Percentiles rank a stretch among this genome's conserved stretches.
These are phyloP conservation scores for Diacarnus erythraeanus DNA, from an alignment of 37 sponge, comb jelly and placozoan species.

Conservation along the genomic window DNA sequence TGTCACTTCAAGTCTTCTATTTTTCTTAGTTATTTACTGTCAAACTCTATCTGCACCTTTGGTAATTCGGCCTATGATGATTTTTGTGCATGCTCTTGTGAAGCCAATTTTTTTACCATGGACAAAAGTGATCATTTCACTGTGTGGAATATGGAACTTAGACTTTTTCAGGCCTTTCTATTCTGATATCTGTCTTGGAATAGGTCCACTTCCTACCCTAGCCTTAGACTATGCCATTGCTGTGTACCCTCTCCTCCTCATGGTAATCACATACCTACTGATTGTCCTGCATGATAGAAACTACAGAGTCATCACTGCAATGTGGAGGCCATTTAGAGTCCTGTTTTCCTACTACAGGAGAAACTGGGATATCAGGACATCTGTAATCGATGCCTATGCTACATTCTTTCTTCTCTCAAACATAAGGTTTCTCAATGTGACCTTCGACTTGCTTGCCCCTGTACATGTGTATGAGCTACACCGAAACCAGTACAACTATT, in stretches of 20 bases:
- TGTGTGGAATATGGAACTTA: slow-evolving; percentile 38
- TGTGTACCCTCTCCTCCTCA: slow-evolving; percentile 18
- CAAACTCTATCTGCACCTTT: slow-evolving; percentile 27
- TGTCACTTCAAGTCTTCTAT: slow-evolving; percentile 32
- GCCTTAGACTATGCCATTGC: slow-evolving; percentile 31
- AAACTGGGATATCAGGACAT: slow-evolving; percentile 34
- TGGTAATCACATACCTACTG: slow-evolving; percentile 7
- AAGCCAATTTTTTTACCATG: too few species aligned
- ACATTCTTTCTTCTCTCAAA: slow-evolving; percentile 64
- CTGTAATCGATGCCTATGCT: slow-evolving; percentile 52
- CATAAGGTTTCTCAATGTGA: slow-evolving; percentile 39
- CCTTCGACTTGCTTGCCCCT: slow-evolving; percentile 43
- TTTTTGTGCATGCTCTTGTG: too few species aligned
- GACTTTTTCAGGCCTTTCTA: slow-evolving; percentile 22
- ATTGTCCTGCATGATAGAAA: slow-evolving; percentile 7
- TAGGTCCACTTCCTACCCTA: background rate
- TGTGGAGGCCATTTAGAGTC: slow-evolving; percentile 21
- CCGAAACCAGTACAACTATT: background rate
- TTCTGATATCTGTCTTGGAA: slow-evolving; percentile 10
- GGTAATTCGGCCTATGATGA: slow-evolving; percentile 8
- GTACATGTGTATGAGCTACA: slow-evolving; percentile 2
- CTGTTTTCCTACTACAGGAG: slow-evolving; percentile 13
- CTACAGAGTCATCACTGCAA: background rate
- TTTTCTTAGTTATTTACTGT: slow-evolving; percentile 55
- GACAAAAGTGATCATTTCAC: background rate